phyloP scores from a whole-genome alignment of 2,113 vertebrate species.

The Pollimyrus isidori region DNA sequence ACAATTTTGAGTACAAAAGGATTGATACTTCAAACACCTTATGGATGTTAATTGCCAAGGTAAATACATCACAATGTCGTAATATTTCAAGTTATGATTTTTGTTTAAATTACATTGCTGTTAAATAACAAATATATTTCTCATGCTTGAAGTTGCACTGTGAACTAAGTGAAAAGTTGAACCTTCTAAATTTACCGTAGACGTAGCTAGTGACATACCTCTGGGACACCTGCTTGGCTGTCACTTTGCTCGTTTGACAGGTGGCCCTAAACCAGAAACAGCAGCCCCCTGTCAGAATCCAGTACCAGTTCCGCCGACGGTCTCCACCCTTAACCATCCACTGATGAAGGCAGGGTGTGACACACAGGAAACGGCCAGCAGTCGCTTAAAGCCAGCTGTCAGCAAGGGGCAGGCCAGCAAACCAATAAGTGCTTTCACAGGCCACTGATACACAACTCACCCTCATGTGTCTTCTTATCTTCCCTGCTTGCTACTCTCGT shows the following conservation, averaged over 20 bases:
- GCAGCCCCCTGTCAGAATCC: neutral
- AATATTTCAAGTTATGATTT: neutral
- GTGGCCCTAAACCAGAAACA: neutral
- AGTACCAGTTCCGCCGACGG: neutral
- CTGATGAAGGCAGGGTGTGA: neutral
- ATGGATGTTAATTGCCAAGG: neutral
- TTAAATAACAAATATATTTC: neutral
- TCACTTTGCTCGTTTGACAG: neutral
- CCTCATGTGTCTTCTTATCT: too few species aligned
- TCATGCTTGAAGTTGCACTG: neutral
- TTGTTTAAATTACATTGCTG: neutral
- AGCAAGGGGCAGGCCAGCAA: neutral
- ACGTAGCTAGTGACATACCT: neutral
- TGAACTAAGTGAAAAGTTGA: neutral
- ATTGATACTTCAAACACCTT: neutral
- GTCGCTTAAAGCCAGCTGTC: neutral
- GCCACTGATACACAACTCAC: neutral
- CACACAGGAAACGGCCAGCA: neutral
- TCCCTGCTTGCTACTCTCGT: too few species aligned
- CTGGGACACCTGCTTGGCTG: neutral
- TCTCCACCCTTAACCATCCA: neutral
- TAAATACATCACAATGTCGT: neutral
- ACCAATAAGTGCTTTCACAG: neutral
- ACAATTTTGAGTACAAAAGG: neutral
- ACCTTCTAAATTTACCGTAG: neutral